Evolutionary conservation across 1,140 invertebrate species (phyloP), one percentile per base, ranked within the genome.

Genomic region (Caenorhabditis remanei): DNA sequence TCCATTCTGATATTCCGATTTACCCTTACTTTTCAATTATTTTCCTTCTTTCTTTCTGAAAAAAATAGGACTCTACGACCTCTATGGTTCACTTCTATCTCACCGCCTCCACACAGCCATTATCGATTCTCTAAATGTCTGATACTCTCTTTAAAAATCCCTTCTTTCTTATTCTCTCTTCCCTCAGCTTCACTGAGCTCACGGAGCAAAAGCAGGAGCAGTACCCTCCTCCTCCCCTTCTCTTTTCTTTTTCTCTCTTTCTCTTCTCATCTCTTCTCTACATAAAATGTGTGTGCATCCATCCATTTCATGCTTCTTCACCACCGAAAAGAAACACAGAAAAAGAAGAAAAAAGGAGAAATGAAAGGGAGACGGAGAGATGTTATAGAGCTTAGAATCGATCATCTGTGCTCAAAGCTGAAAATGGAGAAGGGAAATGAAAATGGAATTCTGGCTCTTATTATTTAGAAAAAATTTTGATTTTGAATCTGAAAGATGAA

Each of bases 181-280:
- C 16, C n/a, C 71, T 14, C 71, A 79, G 71, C 71, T 79, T 79
- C 71, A 79, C 71, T 79, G 67, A 71, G 67, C 71, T 63, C 71
- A 61, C 53, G 11, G 79, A 40, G 50, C 53, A 48, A 61, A 24
- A 58, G 83, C 32, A 84, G 40, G 19, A 48, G 83, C 13, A 58
- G 13, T 40, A 16, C 53, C 19, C 43, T 16, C 83, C 8, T 58
- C n/a, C 32, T 32, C 32, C 32, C 32, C 32, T 32, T 32, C 32
- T 32, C 32, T 32, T 32, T 32, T 32, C 32, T 32, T 32, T 58
- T 83, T 50, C 19, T 84, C 83, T 63, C 21, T 61, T 84, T 84
- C 83, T 84, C 41, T 61, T 41, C 24, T 32, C 43, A 41, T 84
- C 58, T 63, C 58, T 61, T n/a, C 46, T 48, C 24, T n/a, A 48